Conservation (phyloP, 2,888 invertebrate species). For the Leptopilina drosophilae region DNA sequence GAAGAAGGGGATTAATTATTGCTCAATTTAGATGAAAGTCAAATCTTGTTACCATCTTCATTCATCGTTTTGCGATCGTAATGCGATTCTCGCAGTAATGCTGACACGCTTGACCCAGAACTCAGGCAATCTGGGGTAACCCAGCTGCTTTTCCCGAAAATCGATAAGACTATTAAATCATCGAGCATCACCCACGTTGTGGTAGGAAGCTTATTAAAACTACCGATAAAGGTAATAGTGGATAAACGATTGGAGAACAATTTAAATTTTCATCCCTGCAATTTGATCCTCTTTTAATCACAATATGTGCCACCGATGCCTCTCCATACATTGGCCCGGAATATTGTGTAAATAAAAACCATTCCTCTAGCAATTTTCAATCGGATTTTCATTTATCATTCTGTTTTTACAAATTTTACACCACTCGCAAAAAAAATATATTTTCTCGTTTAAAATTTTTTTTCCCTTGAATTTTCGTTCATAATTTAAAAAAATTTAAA, state of each 20-base stretch:
- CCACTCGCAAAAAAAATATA: too few relatives aligned
- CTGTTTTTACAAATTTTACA: too few relatives aligned
- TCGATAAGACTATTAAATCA: slow-evolving; percentile 43
- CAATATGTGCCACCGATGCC: not conserved
- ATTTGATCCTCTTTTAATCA: slow-evolving; percentile 14
- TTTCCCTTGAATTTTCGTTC: too few relatives aligned
- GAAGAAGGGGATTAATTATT: slow-evolving; percentile 13
- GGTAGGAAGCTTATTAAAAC: slow-evolving; percentile 7
- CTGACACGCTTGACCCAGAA: slow-evolving; percentile 42
- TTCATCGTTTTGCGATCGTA: slow-evolving; percentile 25
- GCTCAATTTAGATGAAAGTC: slow-evolving; percentile 36
- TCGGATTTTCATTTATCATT: too few relatives aligned
- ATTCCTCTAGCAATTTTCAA: not conserved
- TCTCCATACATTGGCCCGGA: not conserved
- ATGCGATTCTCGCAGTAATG: slow-evolving; percentile 14
- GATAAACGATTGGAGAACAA: slow-evolving; percentile 29
- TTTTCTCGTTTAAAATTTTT: too few relatives aligned
- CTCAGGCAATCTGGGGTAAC: slow-evolving; percentile 32
- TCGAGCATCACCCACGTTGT: slow-evolving; percentile 3
- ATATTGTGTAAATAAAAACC: not conserved
- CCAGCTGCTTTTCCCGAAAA: slow-evolving; percentile 32
- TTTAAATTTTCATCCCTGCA: slow-evolving; percentile 14
- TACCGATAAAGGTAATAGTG: slow-evolving; percentile 8
- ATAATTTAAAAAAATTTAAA: too few relatives aligned
- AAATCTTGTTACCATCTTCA: slow-evolving; percentile 21